A percentile compares a stretch with the other conserved stretches of the same genome.
Evolutionary conservation across 2,113 vertebrate genomes (phyloP).

Genomic region (Anseranas semipalmata): DNA sequence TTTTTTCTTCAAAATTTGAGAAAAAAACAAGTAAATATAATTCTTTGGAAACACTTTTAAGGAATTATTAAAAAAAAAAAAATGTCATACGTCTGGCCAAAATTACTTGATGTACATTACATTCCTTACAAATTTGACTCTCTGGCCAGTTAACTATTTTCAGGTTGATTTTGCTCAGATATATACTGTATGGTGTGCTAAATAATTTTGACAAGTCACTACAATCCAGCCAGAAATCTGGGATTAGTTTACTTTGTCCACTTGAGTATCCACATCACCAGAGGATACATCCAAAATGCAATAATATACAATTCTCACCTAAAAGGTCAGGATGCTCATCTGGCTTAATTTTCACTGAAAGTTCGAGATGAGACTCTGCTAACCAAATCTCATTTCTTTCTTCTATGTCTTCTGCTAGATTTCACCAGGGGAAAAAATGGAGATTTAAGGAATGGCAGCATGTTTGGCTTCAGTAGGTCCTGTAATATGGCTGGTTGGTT

Average conservation of each 20-base stretch:
- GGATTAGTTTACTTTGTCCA: not conserved
- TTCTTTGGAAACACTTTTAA: not conserved
- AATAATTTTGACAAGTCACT: not conserved
- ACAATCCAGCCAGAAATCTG: not conserved
- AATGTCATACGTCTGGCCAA: not conserved
- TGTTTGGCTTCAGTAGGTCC: not conserved
- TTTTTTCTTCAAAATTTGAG: not conserved
- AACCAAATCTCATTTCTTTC: not conserved
- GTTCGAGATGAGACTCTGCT: not conserved
- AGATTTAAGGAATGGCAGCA: not conserved
- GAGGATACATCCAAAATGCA: not conserved
- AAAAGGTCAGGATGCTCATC: not conserved
- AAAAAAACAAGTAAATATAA: not conserved
- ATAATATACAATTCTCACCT: not conserved
- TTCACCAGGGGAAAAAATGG: fast-evolving
- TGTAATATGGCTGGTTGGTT: not conserved
- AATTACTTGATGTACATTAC: not conserved
- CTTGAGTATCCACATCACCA: not conserved
- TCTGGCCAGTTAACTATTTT: not conserved
- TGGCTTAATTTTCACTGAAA: not conserved
- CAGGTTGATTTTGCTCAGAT: not conserved
- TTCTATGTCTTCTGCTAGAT: not conserved
- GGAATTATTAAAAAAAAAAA: not conserved
- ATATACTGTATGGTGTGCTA: not conserved
- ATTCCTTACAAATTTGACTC: not conserved